Percentiles rank a stretch among this genome's conserved stretches.
phyloP scores from a whole-genome alignment of 2,888 invertebrate species.

The Diarsia rubi region DNA sequence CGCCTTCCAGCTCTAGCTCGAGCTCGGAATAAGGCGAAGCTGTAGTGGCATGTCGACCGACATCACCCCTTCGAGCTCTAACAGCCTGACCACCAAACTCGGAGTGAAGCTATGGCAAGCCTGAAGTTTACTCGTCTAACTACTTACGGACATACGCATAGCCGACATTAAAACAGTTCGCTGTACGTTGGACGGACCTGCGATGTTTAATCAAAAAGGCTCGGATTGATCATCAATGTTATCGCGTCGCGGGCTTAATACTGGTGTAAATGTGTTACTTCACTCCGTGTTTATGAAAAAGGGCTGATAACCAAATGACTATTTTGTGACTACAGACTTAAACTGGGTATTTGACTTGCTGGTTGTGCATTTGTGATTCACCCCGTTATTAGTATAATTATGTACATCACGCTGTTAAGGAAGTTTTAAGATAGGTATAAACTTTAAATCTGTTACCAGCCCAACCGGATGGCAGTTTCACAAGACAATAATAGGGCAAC shows the following conservation, averaged over 20 bases:
- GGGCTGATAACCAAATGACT: constrained; percentile 22
- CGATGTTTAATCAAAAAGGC: neutral
- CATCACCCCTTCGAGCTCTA: constrained; percentile 18
- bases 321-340: constrained; percentile 37
- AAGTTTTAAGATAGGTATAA: constrained; percentile 8
- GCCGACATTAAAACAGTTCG: neutral
- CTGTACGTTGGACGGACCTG: neutral
- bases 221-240: neutral
- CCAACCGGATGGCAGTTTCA: neutral
- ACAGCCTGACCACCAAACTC: constrained; percentile 7
- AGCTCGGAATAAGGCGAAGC: constrained; percentile 81
- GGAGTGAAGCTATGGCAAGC: neutral
- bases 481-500: neutral
- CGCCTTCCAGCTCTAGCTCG: constrained; percentile 85
- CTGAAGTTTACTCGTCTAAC: neutral
- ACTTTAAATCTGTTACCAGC: neutral
- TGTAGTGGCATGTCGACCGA: constrained; percentile 73
- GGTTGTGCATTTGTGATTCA: constrained; percentile 37
- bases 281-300: neutral
- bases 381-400: constrained; percentile 16
- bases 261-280: constrained; percentile 4
- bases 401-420: constrained; percentile 35
- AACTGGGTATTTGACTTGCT: neutral
- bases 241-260: neutral
- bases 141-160: neutral